A percentile compares a stretch with the other conserved stretches of the same genome.
Conservation (phyloP, 2,113 vertebrate genomes). For the Oostethus manadensis region DNA sequence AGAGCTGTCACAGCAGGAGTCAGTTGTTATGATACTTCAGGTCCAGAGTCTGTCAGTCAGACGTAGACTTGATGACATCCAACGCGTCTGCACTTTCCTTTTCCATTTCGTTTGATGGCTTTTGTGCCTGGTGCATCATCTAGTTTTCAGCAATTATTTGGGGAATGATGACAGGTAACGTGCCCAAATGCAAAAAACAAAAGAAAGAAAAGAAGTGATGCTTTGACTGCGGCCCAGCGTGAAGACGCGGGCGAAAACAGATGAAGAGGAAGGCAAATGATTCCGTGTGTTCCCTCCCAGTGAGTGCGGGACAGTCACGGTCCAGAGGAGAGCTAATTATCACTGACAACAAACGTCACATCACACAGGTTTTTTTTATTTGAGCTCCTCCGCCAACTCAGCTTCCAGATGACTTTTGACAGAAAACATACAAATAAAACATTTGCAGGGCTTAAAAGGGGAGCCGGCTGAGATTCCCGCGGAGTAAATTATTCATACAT, state of each 20-base stretch:
- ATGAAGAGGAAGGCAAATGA: conserved; percentile 29
- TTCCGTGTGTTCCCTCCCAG: conserved; percentile 23
- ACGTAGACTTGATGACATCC: neutral
- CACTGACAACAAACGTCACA: conserved; percentile 55
- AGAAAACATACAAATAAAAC: conserved; percentile 69
- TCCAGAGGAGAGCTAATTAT: conserved; percentile 58
- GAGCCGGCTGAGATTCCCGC: conserved; percentile 52
- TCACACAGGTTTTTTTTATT: conserved; percentile 49
- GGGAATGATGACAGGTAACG: neutral
- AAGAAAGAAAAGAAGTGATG: neutral
- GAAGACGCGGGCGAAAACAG: neutral
- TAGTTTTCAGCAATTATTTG: neutral
- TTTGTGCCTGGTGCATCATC: neutral
- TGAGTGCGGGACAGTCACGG: conserved; percentile 28
- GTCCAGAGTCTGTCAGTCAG: too few species aligned
- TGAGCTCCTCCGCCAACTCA: conserved; percentile 7
- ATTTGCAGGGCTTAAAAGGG: conserved; percentile 57
- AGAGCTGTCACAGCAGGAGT: too few species aligned
- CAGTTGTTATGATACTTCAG: too few species aligned
- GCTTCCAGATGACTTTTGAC: conserved; percentile 63
- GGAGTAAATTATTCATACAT: conserved; percentile 67
- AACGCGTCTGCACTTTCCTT: too few species aligned
- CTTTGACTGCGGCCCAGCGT: neutral
- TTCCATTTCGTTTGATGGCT: neutral
- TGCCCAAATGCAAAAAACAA: neutral